Conservation (phyloP, 2,888 invertebrate genomes). For the Gari tellinella region DNA sequence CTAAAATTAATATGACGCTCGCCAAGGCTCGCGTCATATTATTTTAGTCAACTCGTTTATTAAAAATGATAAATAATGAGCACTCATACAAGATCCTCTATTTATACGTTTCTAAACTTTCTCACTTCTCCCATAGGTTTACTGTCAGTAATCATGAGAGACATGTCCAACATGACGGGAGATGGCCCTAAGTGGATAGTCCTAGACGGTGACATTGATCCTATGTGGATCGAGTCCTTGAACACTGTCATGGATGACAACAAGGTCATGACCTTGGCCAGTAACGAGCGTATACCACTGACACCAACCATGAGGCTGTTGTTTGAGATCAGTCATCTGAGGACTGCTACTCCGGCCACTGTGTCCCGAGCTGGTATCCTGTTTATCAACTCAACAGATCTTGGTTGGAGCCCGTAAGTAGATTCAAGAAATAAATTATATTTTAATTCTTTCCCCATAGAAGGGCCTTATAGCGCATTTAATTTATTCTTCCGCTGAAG, state of each 20-base stretch:
- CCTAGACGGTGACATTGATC: slow-evolving; percentile 98
- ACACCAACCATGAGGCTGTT: slow-evolving; percentile 96
- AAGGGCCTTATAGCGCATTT: background rate
- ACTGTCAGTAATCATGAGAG: slow-evolving; percentile 97
- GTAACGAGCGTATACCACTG: slow-evolving; percentile 97
- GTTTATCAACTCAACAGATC: slow-evolving; percentile 97
- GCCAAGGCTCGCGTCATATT: no score
- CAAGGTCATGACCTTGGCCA: slow-evolving; percentile 96
- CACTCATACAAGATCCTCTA: no score
- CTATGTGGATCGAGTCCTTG: slow-evolving; percentile 99
- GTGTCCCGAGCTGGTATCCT: slow-evolving; percentile 98
- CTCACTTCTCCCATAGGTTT: slow-evolving; percentile 87
- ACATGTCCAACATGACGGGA: slow-evolving; percentile 94
- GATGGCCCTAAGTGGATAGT: slow-evolving; percentile 96
- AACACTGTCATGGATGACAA: slow-evolving; percentile 99
- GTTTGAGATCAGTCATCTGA: slow-evolving; percentile 97
- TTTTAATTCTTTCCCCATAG: background rate
- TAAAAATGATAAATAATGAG: no score
- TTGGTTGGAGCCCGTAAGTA: slow-evolving; percentile 95
- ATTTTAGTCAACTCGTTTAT: no score
- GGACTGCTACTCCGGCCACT: slow-evolving; percentile 98
- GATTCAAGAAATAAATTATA: background rate
- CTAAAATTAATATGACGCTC: no score
- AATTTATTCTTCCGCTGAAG: background rate
- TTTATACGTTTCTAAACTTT: no score